phyloP scores from a whole-genome alignment of 2,113 vertebrate genomes.

The Salvator merianae region DNA sequence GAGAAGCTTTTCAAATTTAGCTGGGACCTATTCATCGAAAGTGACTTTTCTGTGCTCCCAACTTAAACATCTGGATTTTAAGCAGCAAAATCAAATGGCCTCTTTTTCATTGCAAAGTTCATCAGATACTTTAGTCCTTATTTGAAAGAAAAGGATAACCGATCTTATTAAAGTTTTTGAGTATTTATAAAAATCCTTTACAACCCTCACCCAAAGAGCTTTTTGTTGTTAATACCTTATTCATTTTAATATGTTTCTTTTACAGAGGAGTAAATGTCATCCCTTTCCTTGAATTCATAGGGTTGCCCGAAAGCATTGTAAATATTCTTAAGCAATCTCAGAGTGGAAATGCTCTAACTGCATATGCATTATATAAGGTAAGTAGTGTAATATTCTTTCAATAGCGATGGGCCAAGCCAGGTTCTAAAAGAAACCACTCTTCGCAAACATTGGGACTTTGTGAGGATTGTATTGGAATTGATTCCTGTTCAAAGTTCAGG shows the following conservation, averaged over 20 bases:
- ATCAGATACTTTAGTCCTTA: neutral
- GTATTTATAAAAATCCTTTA: neutral
- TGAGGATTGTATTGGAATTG: too few species aligned
- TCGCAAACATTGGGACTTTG: too few species aligned
- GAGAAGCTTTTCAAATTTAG: neutral
- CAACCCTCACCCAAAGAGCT: neutral
- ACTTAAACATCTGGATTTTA: neutral
- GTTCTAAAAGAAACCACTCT: too few species aligned
- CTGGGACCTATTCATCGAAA: neutral
- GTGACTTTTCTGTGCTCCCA: neutral
- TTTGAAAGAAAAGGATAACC: too few species aligned
- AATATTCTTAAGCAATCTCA: constrained; percentile 87
- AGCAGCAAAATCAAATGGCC: neutral
- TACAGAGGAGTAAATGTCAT: constrained; percentile 89
- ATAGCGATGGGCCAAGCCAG: too few species aligned
- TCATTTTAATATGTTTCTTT: constrained; percentile 53
- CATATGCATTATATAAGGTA: constrained; percentile 97
- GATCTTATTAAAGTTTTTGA: neutral
- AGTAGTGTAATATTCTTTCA: constrained; percentile 33
- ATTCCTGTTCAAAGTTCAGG: too few species aligned
- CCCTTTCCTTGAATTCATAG: constrained; percentile 87
- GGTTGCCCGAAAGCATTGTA: constrained; percentile 85
- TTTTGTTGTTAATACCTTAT: constrained; percentile 2
- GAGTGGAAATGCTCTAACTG: constrained; percentile 89
- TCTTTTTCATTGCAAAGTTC: too few species aligned